Conservation (phyloP, 2,888 invertebrate genomes). For the Harpalus rufipes region DNA sequence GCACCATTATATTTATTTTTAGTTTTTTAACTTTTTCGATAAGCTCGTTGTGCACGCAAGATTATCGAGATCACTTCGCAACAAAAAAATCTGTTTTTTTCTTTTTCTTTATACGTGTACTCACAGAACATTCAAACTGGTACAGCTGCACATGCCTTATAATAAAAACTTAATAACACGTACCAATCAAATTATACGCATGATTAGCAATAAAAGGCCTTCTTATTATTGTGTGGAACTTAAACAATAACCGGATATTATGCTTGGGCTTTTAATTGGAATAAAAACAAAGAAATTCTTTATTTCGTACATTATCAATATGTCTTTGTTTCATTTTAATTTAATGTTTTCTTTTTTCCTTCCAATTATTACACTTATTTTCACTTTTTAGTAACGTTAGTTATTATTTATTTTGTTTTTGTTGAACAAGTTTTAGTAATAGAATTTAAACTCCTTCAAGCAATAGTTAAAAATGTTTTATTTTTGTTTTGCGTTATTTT, state of each 20-base stretch:
- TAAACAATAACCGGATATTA: not conserved
- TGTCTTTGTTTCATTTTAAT: not conserved
- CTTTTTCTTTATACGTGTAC: not conserved
- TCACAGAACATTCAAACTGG: not conserved
- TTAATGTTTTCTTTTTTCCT: no score
- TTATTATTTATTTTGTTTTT: not conserved
- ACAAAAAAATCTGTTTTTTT: constrained; percentile 33
- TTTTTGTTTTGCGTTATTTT: not conserved
- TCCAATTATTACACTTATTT: no score
- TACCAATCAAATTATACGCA: not conserved
- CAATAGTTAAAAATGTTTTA: not conserved
- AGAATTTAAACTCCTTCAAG: not conserved
- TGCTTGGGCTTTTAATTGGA: not conserved
- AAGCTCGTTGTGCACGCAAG: constrained; percentile 54
- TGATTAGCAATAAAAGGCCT: not conserved
- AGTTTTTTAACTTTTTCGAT: constrained; percentile 49
- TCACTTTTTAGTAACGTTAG: no score
- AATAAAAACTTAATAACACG: constrained; percentile 3
- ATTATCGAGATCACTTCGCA: constrained; percentile 48
- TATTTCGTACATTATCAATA: not conserved
- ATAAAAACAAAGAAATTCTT: not conserved
- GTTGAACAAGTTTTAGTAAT: not conserved
- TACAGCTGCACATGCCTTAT: constrained; percentile 1
- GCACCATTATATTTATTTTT: constrained; percentile 51
- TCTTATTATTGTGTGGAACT: not conserved